Evolutionary conservation across 2,113 vertebrate species (phyloP).

Genomic region (Brachyhypopomus gauderio): DNA sequence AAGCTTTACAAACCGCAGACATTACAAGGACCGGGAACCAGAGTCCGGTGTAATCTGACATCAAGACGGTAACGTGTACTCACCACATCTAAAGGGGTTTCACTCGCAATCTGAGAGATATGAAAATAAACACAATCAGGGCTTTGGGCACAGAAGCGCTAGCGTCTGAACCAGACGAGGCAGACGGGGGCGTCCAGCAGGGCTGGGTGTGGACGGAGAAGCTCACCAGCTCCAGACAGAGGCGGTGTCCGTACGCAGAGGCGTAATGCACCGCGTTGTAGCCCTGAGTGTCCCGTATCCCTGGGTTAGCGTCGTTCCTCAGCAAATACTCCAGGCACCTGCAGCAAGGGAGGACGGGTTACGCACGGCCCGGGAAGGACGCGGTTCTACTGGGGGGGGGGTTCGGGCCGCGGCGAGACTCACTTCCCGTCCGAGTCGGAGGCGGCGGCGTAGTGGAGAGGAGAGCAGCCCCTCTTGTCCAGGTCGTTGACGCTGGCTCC

Average conservation of each 20-base stretch:
- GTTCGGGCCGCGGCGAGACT: conserved; percentile 58
- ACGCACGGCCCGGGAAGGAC: too few species aligned
- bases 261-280: conserved; percentile 97
- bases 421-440: conserved; percentile 98
- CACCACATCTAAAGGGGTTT: conserved; percentile 97
- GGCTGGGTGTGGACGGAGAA: not conserved
- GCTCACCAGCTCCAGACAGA: conserved; percentile 79
- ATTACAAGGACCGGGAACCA: not conserved
- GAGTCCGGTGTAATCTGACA: too few species aligned
- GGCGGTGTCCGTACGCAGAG: conserved; percentile 78
- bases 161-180: too few species aligned
- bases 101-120: conserved; percentile 89
- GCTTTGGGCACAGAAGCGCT: too few species aligned
- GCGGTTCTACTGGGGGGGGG: too few species aligned
- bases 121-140: conserved; percentile 34
- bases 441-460: conserved; percentile 95
- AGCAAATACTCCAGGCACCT: conserved; percentile 99
- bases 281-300: conserved; percentile 95
- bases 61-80: conserved; percentile 66
- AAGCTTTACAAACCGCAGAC: too few species aligned
- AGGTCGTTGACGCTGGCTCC: conserved; percentile 97
- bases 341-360: not conserved
- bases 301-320: conserved; percentile 95
- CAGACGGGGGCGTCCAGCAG: too few species aligned
- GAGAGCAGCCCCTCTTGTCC: conserved; percentile 93